Base-by-base conservation (phyloP, 2,797 vertebrate genomes). In the Microctenopoma steveboyesi region DNA sequence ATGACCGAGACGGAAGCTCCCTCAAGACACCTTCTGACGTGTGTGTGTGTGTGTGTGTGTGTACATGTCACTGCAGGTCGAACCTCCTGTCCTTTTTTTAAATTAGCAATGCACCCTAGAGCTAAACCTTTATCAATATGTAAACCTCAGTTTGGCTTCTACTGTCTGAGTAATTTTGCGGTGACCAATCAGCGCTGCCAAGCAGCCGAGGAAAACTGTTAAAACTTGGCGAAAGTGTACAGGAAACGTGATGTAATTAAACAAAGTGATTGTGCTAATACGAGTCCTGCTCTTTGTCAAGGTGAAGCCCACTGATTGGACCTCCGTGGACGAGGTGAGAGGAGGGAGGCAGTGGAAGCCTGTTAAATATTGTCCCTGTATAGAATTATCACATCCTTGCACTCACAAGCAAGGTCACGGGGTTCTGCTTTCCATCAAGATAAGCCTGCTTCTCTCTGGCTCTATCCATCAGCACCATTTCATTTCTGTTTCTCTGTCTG, bases 401-500 rank as follows among this genome's bases (percentile, higher is more conserved):
- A 37, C 57, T 64, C 69, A 72, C 54, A 10, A 37, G 39, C 45
- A 39, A 58, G 76, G 62, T 55, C 74, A 72, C 63, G 59, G 73
- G 66, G 73, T 55, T 87, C 84, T 92, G 87, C 74, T 83, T 88
- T 81, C 77, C 81, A 85, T 90, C 86, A 89, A 63, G 81, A 88
- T 77, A 79, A 81, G 56, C 61, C 70, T 56, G 52, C 39, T n/a
- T 49, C 49, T 72, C 69, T 67, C 59, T 35, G 22, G 37, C 25
- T 50, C 47, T 10, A 58, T 74, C 55, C 68, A 53, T 76, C 69
- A 10, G 48, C 55, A 30, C 37, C 60, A 22, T 68, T 54, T 10
- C 62, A 40, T 76, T 67, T 69, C 46, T 71, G 37, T 51, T 22
- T 63, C 35, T 71, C 16, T 64, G 9, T 12, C 53, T 13, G 6